Base-by-base conservation (phyloP, 1,140 invertebrate species). In the Tetramorium alpestre region DNA sequence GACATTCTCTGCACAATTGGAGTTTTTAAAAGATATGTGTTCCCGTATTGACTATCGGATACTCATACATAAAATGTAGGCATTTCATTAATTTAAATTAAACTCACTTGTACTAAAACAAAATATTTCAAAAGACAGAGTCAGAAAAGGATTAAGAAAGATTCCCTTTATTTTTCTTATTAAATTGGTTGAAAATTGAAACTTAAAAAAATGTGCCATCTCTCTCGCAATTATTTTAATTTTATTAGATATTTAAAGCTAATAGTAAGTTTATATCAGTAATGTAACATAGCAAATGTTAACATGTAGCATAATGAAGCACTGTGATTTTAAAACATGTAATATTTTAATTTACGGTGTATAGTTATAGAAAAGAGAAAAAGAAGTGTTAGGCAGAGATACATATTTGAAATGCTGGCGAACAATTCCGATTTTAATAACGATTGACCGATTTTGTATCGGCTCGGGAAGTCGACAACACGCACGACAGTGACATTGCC, bases 401-500 rank as follows among this genome's bases (percentile, higher is more conserved):
- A 33, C 33, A 4, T 4, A 38, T 22, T 4, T n/a, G 16, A 22
- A 72, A 72, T 33, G 75, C 33, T 33, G 16, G 28, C 25, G 16
- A 18, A 33, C 28, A 3, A 76, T 10, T 54, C 3, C 22, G 18
- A 72, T 73, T 58, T 60, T 73, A 72, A 73, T 84, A 60, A 84
- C 81, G 88, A 92, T 91, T 88, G 62, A 7, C 2, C 60, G 16
- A 77, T 44, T 47, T 89, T 77, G 75, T 70, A 72, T 81, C 75
- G 85, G 47, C n/a, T 82, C 81, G 72, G 82, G 58, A 80, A 85
- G 77, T 88, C 81, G 84, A 78, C 87, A 75, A 90, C 85, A 75
- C 54, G 54, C 72, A 84, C 69, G 91, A 92, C 91, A 91, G 90
- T 93, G 93, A 94, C 93, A 90, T 33, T 90, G 90, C 89, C 87